Evolutionary conservation across 37 sponge, comb jelly and placozoan genomes (phyloP), one percentile per base, ranked within the genome.

Genomic region (Haliclona indistincta): DNA sequence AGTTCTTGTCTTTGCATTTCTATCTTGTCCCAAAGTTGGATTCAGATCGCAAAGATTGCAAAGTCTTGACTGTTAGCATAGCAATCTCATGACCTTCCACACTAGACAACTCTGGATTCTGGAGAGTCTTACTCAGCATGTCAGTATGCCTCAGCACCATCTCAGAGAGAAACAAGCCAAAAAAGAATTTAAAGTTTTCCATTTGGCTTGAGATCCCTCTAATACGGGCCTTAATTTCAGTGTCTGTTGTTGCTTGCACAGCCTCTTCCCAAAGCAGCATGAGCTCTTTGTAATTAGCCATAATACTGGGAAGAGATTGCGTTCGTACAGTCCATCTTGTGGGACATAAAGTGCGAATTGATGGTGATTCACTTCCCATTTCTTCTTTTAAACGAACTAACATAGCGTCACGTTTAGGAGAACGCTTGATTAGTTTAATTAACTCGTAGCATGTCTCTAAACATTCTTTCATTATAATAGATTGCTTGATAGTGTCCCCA

Each of bases 301-400:
- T 52, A 47, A 91, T 82, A 60, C 83, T 82, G 40, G 71, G 64
- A 28, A 86, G 71, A 36, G 88, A 69, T 25, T 77, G 64, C 33
- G 88, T 80, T 42, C 80, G 67, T 30, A 91, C 88, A 64, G 88
- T 91, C 92, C 88, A 91, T 71, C 84, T 81, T 56, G 85, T 84
- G 6, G 72, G 53, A 41, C 72, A 71, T 4, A 80, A 37, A 64
- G 85, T 84, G 74, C 86, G 68, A 29, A 90, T 19, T 13, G 72
- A 44, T 20, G 67, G 82, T 29, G 77, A 68, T 43, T 90, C 82
- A 73, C 79, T 78, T 37, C 70, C 74, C 40, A 66, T 78, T 64
- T 86, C 88, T 62, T 78, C 79, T 34, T 86, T 86, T 38, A 91
- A 32, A 32, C 32, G 34, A 73, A 44, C 35, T 44, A 91, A 62